Percentiles rank a stretch among this genome's conserved stretches.
Conservation (phyloP, 2,797 vertebrate species). For the Aplochiton taeniatus region DNA sequence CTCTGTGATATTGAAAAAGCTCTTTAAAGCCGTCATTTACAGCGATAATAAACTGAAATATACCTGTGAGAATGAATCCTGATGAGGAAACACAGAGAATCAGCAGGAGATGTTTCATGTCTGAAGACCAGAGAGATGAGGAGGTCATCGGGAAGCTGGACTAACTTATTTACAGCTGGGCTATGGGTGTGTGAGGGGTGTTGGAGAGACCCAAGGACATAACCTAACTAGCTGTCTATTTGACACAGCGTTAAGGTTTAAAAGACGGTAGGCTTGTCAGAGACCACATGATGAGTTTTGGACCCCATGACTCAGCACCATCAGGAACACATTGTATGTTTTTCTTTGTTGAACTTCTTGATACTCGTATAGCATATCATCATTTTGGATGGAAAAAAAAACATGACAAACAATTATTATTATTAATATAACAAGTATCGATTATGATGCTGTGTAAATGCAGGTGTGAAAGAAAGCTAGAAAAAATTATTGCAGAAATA, state of each 20-base stretch:
- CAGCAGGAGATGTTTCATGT: constrained; percentile 7
- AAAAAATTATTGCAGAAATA: too few relatives aligned
- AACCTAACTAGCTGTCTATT: background rate
- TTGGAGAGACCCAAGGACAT: background rate
- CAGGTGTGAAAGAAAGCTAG: too few relatives aligned
- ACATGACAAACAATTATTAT: too few relatives aligned
- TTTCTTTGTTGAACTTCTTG: background rate
- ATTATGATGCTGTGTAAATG: too few relatives aligned
- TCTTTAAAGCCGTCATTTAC: background rate
- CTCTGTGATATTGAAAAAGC: background rate
- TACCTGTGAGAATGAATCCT: constrained; percentile 3
- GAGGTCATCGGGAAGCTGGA: background rate
- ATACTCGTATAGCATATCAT: background rate
- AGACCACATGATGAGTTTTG: background rate
- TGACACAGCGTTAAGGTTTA: too few relatives aligned
- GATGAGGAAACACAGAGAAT: background rate
- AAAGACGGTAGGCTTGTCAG: background rate
- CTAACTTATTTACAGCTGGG: background rate
- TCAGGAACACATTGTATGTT: background rate
- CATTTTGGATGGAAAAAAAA: background rate
- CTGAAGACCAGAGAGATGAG: background rate
- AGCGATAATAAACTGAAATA: background rate
- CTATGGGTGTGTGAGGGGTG: background rate
- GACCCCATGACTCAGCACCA: background rate
- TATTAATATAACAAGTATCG: too few relatives aligned